phyloP scores from a whole-genome alignment of 2,888 invertebrate species.

The Drosophila nigritarsus region DNA sequence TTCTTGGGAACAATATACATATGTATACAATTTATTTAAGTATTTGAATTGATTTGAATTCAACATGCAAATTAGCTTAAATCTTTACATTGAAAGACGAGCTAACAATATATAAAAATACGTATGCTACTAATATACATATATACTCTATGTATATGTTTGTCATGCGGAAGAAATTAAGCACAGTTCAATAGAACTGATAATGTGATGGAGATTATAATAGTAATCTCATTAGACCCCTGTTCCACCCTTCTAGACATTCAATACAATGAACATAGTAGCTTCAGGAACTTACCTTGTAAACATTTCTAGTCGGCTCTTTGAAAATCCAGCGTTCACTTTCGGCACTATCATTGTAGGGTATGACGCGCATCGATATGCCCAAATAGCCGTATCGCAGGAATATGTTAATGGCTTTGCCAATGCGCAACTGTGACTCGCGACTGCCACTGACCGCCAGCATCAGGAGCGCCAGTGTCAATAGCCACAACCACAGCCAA shows the following conservation, averaged over 20 bases:
- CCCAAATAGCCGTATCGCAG: constrained; percentile 91
- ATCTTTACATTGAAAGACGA: not conserved
- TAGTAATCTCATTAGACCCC: not conserved
- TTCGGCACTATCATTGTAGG: constrained; percentile 92
- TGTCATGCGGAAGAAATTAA: constrained; percentile 1
- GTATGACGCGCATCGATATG: constrained; percentile 93
- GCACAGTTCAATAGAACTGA: not conserved
- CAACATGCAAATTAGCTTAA: constrained; percentile 12
- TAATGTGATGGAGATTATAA: not conserved
- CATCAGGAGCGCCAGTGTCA: constrained; percentile 81
- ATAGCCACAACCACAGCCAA: constrained; percentile 74
- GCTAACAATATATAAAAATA: not conserved
- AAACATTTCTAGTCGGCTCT: constrained; percentile 87
- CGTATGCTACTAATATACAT: no score
- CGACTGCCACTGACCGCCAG: constrained; percentile 79
- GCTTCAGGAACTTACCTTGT: constrained; percentile 80
- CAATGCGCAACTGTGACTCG: constrained; percentile 87
- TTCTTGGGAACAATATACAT: constrained; percentile 1
- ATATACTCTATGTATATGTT: not conserved
- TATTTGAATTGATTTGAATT: not conserved
- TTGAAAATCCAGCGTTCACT: constrained; percentile 90
- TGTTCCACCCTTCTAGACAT: not conserved
- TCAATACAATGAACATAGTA: not conserved
- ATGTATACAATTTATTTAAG: not conserved
- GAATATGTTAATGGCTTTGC: constrained; percentile 94